Evolutionary conservation across 1,140 invertebrate genomes (phyloP).

Genomic region (Schlechtendalia chinensis): DNA sequence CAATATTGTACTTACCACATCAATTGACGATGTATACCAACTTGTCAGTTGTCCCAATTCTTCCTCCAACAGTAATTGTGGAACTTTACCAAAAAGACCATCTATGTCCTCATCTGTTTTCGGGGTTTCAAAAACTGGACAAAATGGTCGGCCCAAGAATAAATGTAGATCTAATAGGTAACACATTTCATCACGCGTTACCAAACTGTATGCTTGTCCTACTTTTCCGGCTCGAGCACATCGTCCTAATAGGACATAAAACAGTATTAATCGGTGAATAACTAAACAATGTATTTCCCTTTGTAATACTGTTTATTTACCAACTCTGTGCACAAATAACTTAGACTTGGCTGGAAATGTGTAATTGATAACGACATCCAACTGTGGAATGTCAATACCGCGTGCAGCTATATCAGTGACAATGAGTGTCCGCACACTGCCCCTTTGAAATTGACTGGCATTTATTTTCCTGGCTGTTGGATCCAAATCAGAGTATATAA

Average conservation of each 20-base stretch:
- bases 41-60: conserved; percentile 74
- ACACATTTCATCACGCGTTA: conserved; percentile 85
- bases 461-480: conserved; percentile 94
- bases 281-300: neutral
- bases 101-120: conserved; percentile 58
- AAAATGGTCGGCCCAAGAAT: conserved; percentile 80
- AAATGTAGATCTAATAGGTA: conserved; percentile 91
- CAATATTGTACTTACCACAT: conserved; percentile 68
- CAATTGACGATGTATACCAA: conserved; percentile 70
- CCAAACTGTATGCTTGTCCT: conserved; percentile 85
- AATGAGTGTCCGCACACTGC: conserved; percentile 76
- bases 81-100: conserved; percentile 73
- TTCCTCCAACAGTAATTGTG: conserved; percentile 79
- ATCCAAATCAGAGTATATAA: conserved; percentile 93
- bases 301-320: conserved; percentile 61
- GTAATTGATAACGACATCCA: conserved; percentile 97
- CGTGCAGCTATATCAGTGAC: conserved; percentile 97
- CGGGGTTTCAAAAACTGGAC: conserved; percentile 59
- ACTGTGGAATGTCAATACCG: conserved; percentile 93
- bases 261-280: neutral
- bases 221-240: conserved; percentile 92
- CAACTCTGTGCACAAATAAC: conserved; percentile 96
- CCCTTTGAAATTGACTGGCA: conserved; percentile 83
- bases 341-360: conserved; percentile 97
- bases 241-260: conserved; percentile 65